Conservation (phyloP, 2,797 vertebrate genomes). For the Oreochromis mossambicus region DNA sequence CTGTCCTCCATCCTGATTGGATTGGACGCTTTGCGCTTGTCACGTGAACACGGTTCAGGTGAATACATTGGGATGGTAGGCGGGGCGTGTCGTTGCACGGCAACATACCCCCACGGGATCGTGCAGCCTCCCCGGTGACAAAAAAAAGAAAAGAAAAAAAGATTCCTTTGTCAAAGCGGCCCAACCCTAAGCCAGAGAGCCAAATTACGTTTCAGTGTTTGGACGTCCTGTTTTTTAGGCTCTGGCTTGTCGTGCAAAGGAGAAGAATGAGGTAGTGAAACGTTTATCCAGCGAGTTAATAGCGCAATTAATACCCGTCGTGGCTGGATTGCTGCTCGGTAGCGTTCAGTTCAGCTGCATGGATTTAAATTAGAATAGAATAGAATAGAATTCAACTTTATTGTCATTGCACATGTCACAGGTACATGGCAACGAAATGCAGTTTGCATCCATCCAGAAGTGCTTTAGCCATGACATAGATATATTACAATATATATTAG, state of each 20-base stretch:
- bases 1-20: conserved; percentile 73
- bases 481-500: too few species aligned
- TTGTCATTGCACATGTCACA: too few species aligned
- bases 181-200: conserved; percentile 44
- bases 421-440: too few species aligned
- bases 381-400: too few species aligned
- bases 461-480: too few species aligned
- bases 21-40: conserved; percentile 9
- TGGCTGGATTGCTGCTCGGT: neutral
- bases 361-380: neutral
- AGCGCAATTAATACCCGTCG: neutral
- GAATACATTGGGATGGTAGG: conserved; percentile 29
- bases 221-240: neutral
- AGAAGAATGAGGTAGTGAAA: neutral
- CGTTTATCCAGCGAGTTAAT: neutral
- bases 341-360: neutral
- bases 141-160: neutral
- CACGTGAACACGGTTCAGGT: conserved; percentile 67
- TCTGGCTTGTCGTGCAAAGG: neutral
- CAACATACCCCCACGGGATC: conserved; percentile 52
- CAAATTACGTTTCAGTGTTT: neutral
- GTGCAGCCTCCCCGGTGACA: conserved; percentile 20
- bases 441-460: too few species aligned
- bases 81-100: conserved; percentile 53
- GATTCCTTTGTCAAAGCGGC: conserved; percentile 43